These are phyloP conservation scores for Panthera uncia DNA, from an alignment of 2,113 vertebrate species.

Conservation along the genomic window DNA sequence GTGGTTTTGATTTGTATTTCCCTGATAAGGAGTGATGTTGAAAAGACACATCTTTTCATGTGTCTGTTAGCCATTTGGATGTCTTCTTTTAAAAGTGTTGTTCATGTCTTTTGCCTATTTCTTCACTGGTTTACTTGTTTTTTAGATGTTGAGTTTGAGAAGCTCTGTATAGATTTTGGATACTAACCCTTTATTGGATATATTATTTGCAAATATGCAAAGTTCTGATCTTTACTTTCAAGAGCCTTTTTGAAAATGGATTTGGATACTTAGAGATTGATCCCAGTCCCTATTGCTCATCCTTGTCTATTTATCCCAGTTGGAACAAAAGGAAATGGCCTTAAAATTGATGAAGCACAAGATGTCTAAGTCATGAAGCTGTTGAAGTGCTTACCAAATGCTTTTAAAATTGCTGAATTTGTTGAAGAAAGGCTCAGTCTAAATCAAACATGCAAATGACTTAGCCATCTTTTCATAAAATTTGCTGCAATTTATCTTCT, in stretches of 20 bases:
- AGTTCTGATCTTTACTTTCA: not conserved
- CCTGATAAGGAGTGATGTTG: no score
- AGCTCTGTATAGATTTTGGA: no score
- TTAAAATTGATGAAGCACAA: not conserved
- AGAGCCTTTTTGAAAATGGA: not conserved
- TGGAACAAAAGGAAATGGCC: not conserved
- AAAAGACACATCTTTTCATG: no score
- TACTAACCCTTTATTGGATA: no score
- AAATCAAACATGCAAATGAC: not conserved
- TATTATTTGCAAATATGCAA: not conserved
- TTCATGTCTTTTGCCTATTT: no score
- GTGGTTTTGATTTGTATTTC: no score
- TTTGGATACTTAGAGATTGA: not conserved
- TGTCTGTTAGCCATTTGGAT: no score
- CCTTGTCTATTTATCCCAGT: not conserved
- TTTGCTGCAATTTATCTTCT: not conserved
- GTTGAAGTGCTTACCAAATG: not conserved
- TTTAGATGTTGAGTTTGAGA: no score
- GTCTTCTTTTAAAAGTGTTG: no score
- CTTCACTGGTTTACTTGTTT: no score
- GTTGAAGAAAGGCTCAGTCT: conserved; percentile 2
- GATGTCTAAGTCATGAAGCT: not conserved
- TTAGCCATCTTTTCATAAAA: not conserved
- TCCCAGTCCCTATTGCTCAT: not conserved
- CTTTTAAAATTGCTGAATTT: conserved; percentile 15